phyloP scores from a whole-genome alignment of 1,140 invertebrate genomes.

The Frieseomelitta varia region DNA sequence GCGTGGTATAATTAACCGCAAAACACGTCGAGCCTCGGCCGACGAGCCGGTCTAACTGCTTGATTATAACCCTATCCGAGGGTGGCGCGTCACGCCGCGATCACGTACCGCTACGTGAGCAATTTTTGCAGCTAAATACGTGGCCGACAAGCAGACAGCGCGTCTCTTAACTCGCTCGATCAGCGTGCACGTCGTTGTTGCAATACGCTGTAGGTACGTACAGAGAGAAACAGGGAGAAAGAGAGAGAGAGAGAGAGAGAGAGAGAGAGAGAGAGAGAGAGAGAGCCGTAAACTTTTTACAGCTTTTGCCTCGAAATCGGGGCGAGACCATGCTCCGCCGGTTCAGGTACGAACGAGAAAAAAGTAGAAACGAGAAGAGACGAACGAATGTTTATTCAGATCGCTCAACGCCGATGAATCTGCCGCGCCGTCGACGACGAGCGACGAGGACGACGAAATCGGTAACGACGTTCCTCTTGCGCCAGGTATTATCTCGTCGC shows the following conservation, averaged over 20 bases:
- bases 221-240: constrained; percentile 19
- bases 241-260: constrained; percentile 27
- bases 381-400: neutral
- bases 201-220: neutral
- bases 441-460: neutral
- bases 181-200: constrained; percentile 6
- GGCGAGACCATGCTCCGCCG: neutral
- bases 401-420: neutral
- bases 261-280: constrained; percentile 39
- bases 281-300: constrained; percentile 57
- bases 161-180: constrained; percentile 41
- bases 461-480: too few species aligned
- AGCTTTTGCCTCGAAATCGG: constrained; percentile 33
- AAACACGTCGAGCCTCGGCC: neutral
- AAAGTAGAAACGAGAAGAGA: neutral
- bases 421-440: neutral
- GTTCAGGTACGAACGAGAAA: neutral
- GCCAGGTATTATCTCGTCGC: neutral
- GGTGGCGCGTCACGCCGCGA: constrained; percentile 7
- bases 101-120: constrained; percentile 34
- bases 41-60: constrained; percentile 30
- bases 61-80: constrained; percentile 49
- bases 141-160: constrained; percentile 27
- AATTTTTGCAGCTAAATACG: constrained; percentile 54
- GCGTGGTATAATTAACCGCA: constrained; percentile 40